These are phyloP conservation scores for Willisornis vidua DNA, from an alignment of 2,113 vertebrate genomes.

Conservation along the genomic window DNA sequence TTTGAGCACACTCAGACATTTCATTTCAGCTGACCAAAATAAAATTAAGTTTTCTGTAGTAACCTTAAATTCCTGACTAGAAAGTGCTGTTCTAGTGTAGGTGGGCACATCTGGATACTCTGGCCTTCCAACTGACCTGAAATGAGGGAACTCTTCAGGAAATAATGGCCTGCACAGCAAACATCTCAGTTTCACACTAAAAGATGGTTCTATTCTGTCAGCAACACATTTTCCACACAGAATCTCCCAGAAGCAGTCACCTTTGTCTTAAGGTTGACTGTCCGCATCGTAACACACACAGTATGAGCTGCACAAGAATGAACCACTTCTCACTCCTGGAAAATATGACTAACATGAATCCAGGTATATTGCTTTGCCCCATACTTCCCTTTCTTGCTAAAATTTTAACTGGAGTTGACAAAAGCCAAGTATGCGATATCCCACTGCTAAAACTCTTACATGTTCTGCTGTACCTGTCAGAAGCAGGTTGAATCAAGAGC, in stretches of 20 bases:
- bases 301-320: not conserved
- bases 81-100: not conserved
- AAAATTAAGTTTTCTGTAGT: not conserved
- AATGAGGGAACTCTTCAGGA: not conserved
- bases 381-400: not conserved
- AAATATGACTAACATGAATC: not conserved
- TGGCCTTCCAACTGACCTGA: not conserved
- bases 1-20: not conserved
- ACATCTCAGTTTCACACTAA: not conserved
- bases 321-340: not conserved
- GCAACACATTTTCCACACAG: not conserved
- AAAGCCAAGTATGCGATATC: not conserved
- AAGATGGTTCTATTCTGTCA: not conserved
- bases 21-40: not conserved
- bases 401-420: not conserved
- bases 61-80: not conserved
- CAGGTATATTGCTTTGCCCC: not conserved
- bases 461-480: not conserved
- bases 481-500: not conserved
- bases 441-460: not conserved
- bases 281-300: fast-evolving
- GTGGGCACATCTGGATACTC: fast-evolving
- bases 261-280: not conserved
- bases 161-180: not conserved
- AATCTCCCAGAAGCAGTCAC: not conserved